Conservation (phyloP, 37 sponge, comb jelly and placozoan genomes). For the Chondrosia reniformis region DNA sequence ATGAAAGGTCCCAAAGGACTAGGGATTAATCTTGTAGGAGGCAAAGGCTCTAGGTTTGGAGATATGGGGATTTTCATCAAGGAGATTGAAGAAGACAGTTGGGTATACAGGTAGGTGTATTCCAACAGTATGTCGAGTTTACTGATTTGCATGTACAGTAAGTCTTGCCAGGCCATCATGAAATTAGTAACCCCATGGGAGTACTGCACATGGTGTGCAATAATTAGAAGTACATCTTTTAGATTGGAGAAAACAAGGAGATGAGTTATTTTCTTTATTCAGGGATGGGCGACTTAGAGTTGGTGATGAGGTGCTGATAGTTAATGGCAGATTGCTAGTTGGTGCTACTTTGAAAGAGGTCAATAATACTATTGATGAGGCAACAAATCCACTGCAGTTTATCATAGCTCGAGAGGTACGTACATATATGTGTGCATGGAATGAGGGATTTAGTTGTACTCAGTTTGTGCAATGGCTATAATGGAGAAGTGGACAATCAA, state of each 20-base stretch:
- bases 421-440: background rate
- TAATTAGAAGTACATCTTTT: background rate
- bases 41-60: constrained; percentile 62
- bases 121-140: no score
- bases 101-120: constrained; percentile 48
- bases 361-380: constrained; percentile 29
- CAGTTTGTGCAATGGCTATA: no score
- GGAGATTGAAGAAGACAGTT: constrained; percentile 35
- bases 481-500: no score
- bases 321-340: constrained; percentile 61
- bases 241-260: no score
- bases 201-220: background rate
- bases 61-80: constrained; percentile 63
- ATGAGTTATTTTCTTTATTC: background rate
- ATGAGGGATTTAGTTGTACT: no score
- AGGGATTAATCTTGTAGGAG: constrained; percentile 63
- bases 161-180: no score
- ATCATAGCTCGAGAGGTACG: constrained; percentile 53
- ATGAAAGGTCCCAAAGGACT: constrained; percentile 49
- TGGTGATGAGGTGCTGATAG: constrained; percentile 73
- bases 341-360: constrained; percentile 63
- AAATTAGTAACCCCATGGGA: no score
- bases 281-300: constrained; percentile 59
- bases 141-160: no score
- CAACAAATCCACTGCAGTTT: constrained; percentile 41